Evolutionary conservation across 2,888 invertebrate genomes (phyloP), one percentile per base, ranked within the genome.

Genomic region (Microctonus aethiopoides): DNA sequence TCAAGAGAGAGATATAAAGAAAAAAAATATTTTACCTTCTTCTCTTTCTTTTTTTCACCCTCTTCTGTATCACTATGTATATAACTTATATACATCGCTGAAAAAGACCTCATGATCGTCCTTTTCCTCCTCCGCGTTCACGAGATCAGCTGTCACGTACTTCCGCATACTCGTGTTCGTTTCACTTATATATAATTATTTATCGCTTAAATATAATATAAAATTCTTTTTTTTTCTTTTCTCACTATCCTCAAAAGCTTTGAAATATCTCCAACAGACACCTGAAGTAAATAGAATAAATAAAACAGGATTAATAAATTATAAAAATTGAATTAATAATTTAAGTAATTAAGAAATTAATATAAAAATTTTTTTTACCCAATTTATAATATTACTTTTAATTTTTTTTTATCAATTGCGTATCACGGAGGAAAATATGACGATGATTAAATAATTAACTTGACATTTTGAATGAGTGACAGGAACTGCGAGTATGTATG

Each of bases 1-100:
- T n/a, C n/a, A n/a, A n/a, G n/a, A 74, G 78, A 78, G 71, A 26
- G 32, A 56, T 5, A 13, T 11, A 26, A 54, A 11, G 11, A 24
- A 6, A 0, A 54, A 13, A 54, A 32, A 26, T 22, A 41, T 67
- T 54, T 57, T 46, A 39, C 46, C 46, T 68, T 68, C 36, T 41
- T 63, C 60, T 16, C 59, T 57, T 52, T 24, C 60, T 51, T 34
- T 65, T 56, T 22, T 34, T 20, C 54, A 1, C 56, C 26, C 24
- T 26, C 24, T 56, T 26, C 34, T 13, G 16, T 13, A n/a, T 54
- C 54, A 16, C 36, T n/a, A 54, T 26, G 56, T 9, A 56, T 29
- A 11, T 52, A 39, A 26, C 34, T 51, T 32, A n/a, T 22, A 22
- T 66, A 46, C 24, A 46, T 22, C 22, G 36, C 9, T 51, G 16